These are phyloP conservation scores for Acipenser oxyrinchus DNA, from an alignment of 2,797 vertebrate species.

Conservation along the genomic window DNA sequence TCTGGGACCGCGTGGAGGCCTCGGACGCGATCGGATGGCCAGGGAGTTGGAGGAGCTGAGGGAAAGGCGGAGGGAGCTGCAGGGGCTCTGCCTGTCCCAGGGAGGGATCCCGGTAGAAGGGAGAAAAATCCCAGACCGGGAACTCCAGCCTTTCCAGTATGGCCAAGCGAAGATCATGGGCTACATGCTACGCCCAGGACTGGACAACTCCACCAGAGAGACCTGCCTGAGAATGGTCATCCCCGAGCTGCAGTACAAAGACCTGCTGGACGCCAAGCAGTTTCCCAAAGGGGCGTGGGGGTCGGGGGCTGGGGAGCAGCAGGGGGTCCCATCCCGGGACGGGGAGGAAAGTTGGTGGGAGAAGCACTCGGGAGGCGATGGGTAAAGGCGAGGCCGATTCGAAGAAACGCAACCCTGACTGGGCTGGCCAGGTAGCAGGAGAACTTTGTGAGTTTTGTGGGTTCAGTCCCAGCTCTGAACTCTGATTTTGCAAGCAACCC, in stretches of 20 bases:
- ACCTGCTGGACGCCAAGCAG: constrained; percentile 72
- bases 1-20: constrained; percentile 68
- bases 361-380: constrained; percentile 20
- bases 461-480: too few relatives aligned
- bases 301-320: not conserved
- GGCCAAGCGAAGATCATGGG: constrained; percentile 77
- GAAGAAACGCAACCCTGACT: too few relatives aligned
- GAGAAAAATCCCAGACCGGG: constrained; percentile 63
- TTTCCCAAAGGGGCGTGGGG: constrained; percentile 44
- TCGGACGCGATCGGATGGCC: constrained; percentile 62
- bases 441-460: too few relatives aligned
- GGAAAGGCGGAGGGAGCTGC: constrained; percentile 54
- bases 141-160: constrained; percentile 79
- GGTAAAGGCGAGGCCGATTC: too few relatives aligned
- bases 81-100: constrained; percentile 62
- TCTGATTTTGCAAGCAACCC: too few relatives aligned
- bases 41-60: constrained; percentile 61
- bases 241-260: constrained; percentile 86
- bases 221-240: constrained; percentile 73
- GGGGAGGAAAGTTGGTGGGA: not conserved
- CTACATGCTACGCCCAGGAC: constrained; percentile 64
- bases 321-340: constrained; percentile 16
- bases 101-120: constrained; percentile 72
- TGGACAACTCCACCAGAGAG: constrained; percentile 55
- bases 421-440: too few relatives aligned